Evolutionary conservation across 2,797 vertebrate genomes (phyloP).

Genomic region (Enteromius mattozi): DNA sequence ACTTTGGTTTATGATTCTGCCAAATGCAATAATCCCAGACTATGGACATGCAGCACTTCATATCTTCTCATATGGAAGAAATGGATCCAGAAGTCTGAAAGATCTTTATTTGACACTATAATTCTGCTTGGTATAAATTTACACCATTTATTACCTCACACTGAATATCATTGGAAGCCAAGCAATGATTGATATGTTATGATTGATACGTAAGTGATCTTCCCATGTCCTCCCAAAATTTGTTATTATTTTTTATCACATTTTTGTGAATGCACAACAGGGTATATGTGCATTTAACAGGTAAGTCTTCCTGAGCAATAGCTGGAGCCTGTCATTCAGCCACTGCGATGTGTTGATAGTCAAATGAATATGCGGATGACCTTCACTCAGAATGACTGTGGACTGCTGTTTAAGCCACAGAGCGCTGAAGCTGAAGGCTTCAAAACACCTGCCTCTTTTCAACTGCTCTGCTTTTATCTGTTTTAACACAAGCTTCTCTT

Average conservation of each 20-base stretch:
- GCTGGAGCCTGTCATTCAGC: not conserved
- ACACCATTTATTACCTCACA: not conserved
- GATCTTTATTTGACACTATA: not conserved
- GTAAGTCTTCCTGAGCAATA: not conserved
- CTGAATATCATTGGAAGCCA: not conserved
- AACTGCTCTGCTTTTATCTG: constrained; percentile 16
- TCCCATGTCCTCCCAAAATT: not conserved
- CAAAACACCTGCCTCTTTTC: constrained; percentile 3
- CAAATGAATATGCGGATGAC: constrained; percentile 5
- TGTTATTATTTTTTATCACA: no score
- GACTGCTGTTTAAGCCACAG: not conserved
- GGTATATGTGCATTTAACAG: not conserved
- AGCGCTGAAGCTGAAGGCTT: not conserved
- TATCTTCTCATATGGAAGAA: not conserved
- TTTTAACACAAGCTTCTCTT: not conserved
- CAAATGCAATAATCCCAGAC: not conserved
- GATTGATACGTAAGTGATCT: not conserved
- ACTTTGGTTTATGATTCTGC: not conserved
- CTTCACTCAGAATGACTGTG: constrained; percentile 13
- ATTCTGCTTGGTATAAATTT: not conserved
- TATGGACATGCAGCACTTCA: not conserved
- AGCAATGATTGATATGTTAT: not conserved
- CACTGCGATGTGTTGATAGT: not conserved
- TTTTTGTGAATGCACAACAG: not conserved
- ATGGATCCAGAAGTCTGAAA: not conserved